These are phyloP conservation scores for Amia ocellicauda DNA, from an alignment of 2,113 vertebrate species.

Conservation along the genomic window DNA sequence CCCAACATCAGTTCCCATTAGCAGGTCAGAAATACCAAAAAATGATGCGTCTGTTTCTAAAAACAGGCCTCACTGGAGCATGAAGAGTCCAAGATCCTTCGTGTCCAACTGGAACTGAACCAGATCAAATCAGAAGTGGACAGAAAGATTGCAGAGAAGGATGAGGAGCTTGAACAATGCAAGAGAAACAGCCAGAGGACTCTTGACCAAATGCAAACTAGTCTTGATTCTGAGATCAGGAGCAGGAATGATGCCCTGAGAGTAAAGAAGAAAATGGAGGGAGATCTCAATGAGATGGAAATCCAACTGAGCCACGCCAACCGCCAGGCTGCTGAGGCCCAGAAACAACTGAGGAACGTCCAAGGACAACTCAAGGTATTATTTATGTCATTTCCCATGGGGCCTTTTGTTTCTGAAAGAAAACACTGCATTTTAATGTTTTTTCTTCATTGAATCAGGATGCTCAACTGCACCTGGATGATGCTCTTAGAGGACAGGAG, in stretches of 20 bases:
- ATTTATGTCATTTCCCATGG: background rate
- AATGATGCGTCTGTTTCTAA: no score
- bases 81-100: conserved; percentile 67
- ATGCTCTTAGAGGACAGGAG: conserved; percentile 58
- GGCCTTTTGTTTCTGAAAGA: background rate
- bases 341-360: conserved; percentile 64
- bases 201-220: conserved; percentile 69
- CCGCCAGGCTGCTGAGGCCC: conserved; percentile 65
- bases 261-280: conserved; percentile 78
- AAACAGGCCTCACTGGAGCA: conserved; percentile 53
- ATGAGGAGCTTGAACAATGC: conserved; percentile 65
- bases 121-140: conserved; percentile 66
- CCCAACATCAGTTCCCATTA: no score
- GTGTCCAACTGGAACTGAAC: conserved; percentile 64
- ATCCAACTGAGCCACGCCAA: conserved; percentile 74
- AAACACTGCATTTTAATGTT: no score
- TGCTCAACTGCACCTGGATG: conserved; percentile 67
- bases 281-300: conserved; percentile 72
- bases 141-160: conserved; percentile 64
- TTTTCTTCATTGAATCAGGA: conserved; percentile 56
- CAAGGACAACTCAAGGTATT: conserved; percentile 64
- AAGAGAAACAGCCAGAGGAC: conserved; percentile 64
- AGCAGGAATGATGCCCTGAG: conserved; percentile 71
- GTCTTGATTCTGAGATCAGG: conserved; percentile 61
- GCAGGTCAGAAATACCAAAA: no score